Base-by-base conservation (phyloP, 2,113 vertebrate species). In the Lasiurus cinereus region DNA sequence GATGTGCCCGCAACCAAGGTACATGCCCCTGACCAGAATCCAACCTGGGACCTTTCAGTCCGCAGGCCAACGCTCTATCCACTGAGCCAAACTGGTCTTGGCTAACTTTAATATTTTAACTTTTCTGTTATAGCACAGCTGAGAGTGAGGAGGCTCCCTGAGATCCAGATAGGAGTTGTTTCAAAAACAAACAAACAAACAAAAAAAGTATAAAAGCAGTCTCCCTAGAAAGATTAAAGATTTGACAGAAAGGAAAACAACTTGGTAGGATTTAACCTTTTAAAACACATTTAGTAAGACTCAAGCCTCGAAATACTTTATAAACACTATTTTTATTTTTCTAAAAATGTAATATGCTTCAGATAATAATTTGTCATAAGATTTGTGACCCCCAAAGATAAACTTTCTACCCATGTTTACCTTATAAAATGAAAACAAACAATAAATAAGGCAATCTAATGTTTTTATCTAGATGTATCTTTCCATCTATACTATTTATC, bases 51-150 rank as follows among this genome's bases (percentile, higher is more conserved):
- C n/a, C n/a, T n/a, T n/a, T n/a, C n/a, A n/a, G n/a, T n/a, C n/a
- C n/a, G n/a, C n/a, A n/a, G n/a, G n/a, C n/a, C n/a, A n/a, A n/a
- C n/a, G n/a, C n/a, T n/a, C n/a, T n/a, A n/a, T n/a, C n/a, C n/a
- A n/a, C n/a, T n/a, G n/a, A n/a, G n/a, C n/a, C n/a, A n/a, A n/a
- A n/a, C n/a, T n/a, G n/a, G n/a, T n/a, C n/a, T n/a, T n/a, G n/a
- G n/a, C n/a, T 74, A 74, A 27, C 9, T 79, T 79, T 21, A 39
- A 9, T 89, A 79, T 95, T 93, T 89, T 62, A 59, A 90, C 24
- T 72, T 83, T 94, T 54, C 9, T 48, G 1, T 73, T 73, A 79
- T 10, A 80, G 66, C 12, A 16, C 31, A 86, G 3, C 9, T 89
- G 10, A 10, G 15, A 24, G 15, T 67, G 24, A 66, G 4, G 31